Evolutionary conservation across 1,140 invertebrate genomes (phyloP).

Genomic region (Nasonia vitripennis): DNA sequence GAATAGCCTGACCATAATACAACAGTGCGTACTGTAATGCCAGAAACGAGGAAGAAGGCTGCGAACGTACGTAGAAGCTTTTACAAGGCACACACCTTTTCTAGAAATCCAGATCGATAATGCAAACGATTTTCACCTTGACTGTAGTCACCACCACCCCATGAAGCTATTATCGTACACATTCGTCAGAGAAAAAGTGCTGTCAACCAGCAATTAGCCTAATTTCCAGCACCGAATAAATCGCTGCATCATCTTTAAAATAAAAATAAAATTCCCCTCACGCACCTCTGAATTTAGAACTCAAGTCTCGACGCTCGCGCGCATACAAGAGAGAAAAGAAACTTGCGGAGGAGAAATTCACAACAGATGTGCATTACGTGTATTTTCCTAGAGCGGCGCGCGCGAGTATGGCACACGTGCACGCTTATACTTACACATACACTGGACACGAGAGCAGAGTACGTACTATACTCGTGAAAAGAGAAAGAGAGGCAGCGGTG

Average conservation of each 20-base stretch:
- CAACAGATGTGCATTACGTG: background rate
- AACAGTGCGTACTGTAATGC: too few relatives aligned
- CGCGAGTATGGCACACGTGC: background rate
- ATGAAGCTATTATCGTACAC: background rate
- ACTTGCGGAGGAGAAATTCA: background rate
- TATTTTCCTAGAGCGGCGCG: background rate
- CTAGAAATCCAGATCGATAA: background rate
- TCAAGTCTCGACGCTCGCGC: too few relatives aligned
- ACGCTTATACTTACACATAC: background rate
- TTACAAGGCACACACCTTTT: too few relatives aligned
- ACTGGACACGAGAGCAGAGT: background rate
- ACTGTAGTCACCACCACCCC: background rate
- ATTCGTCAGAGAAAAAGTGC: background rate
- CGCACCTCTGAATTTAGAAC: background rate
- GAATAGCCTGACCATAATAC: too few relatives aligned
- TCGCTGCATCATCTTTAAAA: background rate
- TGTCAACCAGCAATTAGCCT: constrained; percentile 8
- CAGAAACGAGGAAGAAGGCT: background rate
- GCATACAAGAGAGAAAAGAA: background rate
- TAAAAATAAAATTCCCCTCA: background rate
- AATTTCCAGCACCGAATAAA: background rate
- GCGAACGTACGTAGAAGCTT: too few relatives aligned
- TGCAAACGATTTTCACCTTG: background rate
- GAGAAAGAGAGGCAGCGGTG: background rate
- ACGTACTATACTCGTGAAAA: background rate